Percentiles rank a stretch among this genome's conserved stretches.
These are phyloP conservation scores for Brachyopa scutellaris DNA, from an alignment of 2,888 invertebrate genomes.

Conservation along the genomic window DNA sequence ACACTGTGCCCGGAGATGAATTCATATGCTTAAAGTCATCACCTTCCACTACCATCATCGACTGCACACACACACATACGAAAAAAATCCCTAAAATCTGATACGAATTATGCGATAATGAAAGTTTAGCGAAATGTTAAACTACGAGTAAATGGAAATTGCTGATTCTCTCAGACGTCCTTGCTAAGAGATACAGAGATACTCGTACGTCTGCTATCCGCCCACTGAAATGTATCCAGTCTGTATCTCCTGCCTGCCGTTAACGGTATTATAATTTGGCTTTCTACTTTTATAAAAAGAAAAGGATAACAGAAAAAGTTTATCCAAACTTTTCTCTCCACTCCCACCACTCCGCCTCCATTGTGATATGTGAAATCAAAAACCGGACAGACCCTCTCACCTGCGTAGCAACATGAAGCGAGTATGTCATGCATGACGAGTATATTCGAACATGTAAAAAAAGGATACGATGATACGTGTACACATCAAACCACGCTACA, in stretches of 20 bases:
- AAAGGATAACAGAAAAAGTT: no score
- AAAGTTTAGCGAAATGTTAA: constrained; percentile 40
- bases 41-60: no score
- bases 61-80: no score
- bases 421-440: constrained; percentile 33
- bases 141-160: constrained; percentile 30
- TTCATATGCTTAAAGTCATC: no score
- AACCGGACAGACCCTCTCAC: constrained; percentile 14
- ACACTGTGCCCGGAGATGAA: constrained; percentile 2
- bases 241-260: background rate
- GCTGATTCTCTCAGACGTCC: background rate
- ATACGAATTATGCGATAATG: constrained; percentile 36
- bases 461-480: background rate
- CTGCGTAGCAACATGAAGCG: constrained; percentile 4
- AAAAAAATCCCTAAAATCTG: constrained; percentile 8
- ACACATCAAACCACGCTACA: constrained; percentile 1
- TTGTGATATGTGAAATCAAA: background rate
- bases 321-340: constrained; percentile 2
- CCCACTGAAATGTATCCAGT: background rate
- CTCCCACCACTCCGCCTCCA: no score
- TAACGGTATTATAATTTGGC: constrained; percentile 26
- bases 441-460: background rate
- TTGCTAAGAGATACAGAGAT: background rate
- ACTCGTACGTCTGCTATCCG: no score
- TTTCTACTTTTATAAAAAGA: background rate